These are phyloP conservation scores for Coelinius sp. DNA, from an alignment of 2,888 invertebrate species.

Conservation along the genomic window DNA sequence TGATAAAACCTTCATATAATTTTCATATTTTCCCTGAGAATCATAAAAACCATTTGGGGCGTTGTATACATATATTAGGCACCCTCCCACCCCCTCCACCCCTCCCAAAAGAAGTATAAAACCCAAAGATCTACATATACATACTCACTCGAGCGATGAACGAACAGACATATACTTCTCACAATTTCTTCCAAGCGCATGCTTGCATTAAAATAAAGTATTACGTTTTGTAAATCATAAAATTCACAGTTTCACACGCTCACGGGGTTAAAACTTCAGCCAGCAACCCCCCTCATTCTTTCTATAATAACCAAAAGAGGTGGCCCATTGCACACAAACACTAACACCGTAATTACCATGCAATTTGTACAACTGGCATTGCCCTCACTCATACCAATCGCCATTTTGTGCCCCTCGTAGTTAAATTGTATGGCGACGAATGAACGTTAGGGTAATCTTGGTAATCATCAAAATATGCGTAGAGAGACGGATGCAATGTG, in stretches of 20 bases:
- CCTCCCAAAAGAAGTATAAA: slow-evolving; percentile 26
- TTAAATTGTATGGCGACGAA: background rate
- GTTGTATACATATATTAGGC: no score
- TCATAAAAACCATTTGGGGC: no score
- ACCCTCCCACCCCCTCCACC: no score
- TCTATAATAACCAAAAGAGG: slow-evolving; percentile 24
- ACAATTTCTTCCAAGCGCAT: slow-evolving; percentile 24
- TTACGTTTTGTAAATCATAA: slow-evolving; percentile 60
- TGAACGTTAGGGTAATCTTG: background rate
- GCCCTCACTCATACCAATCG: background rate
- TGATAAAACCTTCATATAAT: no score
- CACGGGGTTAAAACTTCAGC: slow-evolving; percentile 35
- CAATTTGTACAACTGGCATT: slow-evolving; percentile 59
- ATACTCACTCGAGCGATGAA: slow-evolving; percentile 13
- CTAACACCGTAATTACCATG: slow-evolving; percentile 59
- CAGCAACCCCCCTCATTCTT: slow-evolving; percentile 24
- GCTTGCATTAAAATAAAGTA: slow-evolving; percentile 30
- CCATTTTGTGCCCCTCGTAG: background rate
- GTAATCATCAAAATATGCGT: slow-evolving; percentile 5
- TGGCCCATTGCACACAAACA: slow-evolving; percentile 11
- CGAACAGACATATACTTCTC: background rate
- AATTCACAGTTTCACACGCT: slow-evolving; percentile 65
- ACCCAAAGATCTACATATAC: slow-evolving; percentile 41
- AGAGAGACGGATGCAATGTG: background rate
- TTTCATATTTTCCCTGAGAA: no score